Evolutionary conservation across 2,797 vertebrate species (phyloP), one percentile per base, ranked within the genome.

Genomic region (Poecilia wingei): DNA sequence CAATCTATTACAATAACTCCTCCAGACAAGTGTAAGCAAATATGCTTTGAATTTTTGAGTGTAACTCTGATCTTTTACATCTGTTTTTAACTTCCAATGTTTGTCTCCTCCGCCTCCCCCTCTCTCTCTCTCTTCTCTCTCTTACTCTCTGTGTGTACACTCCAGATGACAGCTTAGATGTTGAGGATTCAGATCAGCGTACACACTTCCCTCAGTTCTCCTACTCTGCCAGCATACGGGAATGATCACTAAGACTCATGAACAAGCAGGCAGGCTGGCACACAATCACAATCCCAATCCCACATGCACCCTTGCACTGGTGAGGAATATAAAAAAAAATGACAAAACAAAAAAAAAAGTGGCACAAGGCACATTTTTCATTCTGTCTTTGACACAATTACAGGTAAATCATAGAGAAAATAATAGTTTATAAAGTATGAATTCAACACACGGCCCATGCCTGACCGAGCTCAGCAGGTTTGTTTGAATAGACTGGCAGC

Each of bases 201-300:
- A 96, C 97, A 14, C 97, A 98, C 93, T 98, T 98, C 91, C 97
- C 97, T 69, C 97, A 98, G 94, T 98, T 98, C 94, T 98, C 97
- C 85, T 98, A 98, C 93, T 98, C 97, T 0, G 97, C 97, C 93
- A 96, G 96, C 95, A 97, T 98, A 93, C 96, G 97, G 77, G 97
- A 98, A 93, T 98, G 96, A 97, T 86, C 79, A 14, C 69, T 86
- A 74, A 83, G 88, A 93, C 87, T 87, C 70, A 82, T 81, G 82
- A 91, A 82, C 74, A 78, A 79, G 91, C 91, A 92, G 90, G 91
- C 93, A 93, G 92, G 89, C 93, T 89, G 86, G 88, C 88, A 92
- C 89, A 91, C 82, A 41, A 84, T 90, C 89, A 91, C 82, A 45
- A 84, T 90, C 93, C 91, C 92, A 93, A 85, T 87, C 86, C 79